Evolutionary conservation across 2,888 invertebrate genomes (phyloP), one percentile per base, ranked within the genome.

Genomic region (Alsophila aescularia): DNA sequence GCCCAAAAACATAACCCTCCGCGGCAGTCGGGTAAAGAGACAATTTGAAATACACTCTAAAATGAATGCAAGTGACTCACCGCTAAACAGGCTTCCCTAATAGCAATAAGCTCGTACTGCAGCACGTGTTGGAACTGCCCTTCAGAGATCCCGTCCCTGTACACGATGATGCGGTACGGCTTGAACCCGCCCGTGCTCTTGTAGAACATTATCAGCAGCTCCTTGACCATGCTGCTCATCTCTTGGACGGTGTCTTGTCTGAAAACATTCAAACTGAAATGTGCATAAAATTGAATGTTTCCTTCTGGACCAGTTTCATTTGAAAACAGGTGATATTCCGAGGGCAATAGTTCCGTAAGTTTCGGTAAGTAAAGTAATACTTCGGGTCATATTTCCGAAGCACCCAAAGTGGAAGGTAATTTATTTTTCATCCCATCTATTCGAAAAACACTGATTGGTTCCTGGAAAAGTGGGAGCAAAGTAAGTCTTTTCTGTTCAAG

Each of bases 161-260:
- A 99, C 80, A 99, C 95, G 79, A 99, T 99, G 83, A 99, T 99
- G 61, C 99, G 95, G 84, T 98, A 98, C 16, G 99, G 99, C 90
- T 99, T 99, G 93, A 99, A 99, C 58, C 99, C 98, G 64, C 98
- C 97, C 24, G 99, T 99, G 72, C 98, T 98, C 90, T 98, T 98
- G 93, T 99, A 99, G 92, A 99, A 99, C 97, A 99, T 99, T 61
- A 99, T 96, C 60, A 99, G 93, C 69, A 99, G 93, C 88, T 99
- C 99, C 69, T 96, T 94, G 70, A 99, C 99, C 99, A 99, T 99
- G 71, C 98, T 97, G 83, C 98, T 97, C 75, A 99, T 94, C 90
- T 99, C 99, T 85, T 98, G 98, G 66, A 99, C 99, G 73, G 99
- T 98, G 92, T 99, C 99, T 90, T 99, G 99, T 65, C 99, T 93